Evolutionary conservation across 2,797 vertebrate genomes (phyloP).

Genomic region (Lacerta viridis): DNA sequence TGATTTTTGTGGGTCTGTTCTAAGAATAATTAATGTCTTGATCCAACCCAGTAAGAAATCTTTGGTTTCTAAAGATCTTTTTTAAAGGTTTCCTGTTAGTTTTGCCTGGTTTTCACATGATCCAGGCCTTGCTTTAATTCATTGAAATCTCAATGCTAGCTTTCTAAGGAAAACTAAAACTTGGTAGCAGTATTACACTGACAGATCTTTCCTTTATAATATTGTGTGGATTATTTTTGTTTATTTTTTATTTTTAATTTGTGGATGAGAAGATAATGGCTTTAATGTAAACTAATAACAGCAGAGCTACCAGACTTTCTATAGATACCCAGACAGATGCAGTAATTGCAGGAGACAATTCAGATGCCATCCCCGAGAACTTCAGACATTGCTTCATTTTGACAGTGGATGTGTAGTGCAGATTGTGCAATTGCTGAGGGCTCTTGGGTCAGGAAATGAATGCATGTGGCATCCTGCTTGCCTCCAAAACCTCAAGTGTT

Average conservation of each 20-base stretch:
- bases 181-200: background rate
- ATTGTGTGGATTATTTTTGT: background rate
- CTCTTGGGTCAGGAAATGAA: background rate
- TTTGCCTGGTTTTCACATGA: conserved; percentile 22
- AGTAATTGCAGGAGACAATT: background rate
- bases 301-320: background rate
- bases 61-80: conserved; percentile 31
- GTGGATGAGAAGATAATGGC: background rate
- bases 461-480: background rate
- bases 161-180: background rate
- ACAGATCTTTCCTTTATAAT: background rate
- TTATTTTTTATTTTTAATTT: background rate
- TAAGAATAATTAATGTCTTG: too few relatives aligned
- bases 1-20: too few relatives aligned
- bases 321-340: background rate
- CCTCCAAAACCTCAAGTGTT: too few relatives aligned
- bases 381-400: conserved; percentile 5
- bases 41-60: conserved; percentile 8
- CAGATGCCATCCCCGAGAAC: background rate
- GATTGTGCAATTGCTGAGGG: background rate
- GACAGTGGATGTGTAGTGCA: background rate
- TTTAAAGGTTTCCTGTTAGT: conserved; percentile 32
- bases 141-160: background rate
- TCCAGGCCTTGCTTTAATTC: background rate
- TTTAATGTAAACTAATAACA: background rate